Evolutionary conservation across 1,140 invertebrate genomes (phyloP).

Genomic region (Adoxophyes honmai): DNA sequence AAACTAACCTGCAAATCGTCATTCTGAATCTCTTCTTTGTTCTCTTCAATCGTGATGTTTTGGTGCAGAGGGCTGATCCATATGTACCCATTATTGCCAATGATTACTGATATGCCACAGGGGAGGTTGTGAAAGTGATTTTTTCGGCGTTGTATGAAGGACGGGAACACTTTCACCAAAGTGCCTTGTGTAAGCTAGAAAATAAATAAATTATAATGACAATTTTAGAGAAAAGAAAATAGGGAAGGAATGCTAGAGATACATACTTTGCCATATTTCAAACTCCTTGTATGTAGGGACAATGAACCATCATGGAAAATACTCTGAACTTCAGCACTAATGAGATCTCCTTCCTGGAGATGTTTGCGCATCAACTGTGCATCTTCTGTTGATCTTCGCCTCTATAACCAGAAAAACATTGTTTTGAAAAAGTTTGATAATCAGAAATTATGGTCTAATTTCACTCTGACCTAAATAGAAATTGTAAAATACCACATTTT

Average conservation of each 20-base stretch:
- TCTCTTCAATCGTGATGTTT: constrained; percentile 33
- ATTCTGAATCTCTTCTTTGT: constrained; percentile 40
- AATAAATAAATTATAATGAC: neutral
- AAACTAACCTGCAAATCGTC: constrained; percentile 40
- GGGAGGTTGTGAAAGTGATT: constrained; percentile 97
- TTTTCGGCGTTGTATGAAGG: constrained; percentile 95
- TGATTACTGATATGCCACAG: constrained; percentile 93
- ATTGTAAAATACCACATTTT: too few species aligned
- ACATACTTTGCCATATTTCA: constrained; percentile 96
- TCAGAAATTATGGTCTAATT: too few species aligned
- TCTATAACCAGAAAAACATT: constrained; percentile 71
- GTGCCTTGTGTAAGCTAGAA: constrained; percentile 79
- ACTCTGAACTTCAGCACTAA: constrained; percentile 98
- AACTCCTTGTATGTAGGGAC: constrained; percentile 95
- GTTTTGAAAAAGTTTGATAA: too few species aligned
- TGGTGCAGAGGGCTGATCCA: constrained; percentile 89
- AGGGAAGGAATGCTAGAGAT: too few species aligned
- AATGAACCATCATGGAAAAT: constrained; percentile 94
- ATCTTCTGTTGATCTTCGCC: constrained; percentile 96
- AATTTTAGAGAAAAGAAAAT: too few species aligned
- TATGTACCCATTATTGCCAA: constrained; percentile 98
- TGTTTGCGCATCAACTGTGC: constrained; percentile 98
- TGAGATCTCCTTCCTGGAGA: constrained; percentile 96
- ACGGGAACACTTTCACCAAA: constrained; percentile 93
- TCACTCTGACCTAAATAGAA: too few species aligned